These are phyloP conservation scores for Hypomecis atomaria DNA, from an alignment of 2,888 invertebrate genomes.

Conservation along the genomic window DNA sequence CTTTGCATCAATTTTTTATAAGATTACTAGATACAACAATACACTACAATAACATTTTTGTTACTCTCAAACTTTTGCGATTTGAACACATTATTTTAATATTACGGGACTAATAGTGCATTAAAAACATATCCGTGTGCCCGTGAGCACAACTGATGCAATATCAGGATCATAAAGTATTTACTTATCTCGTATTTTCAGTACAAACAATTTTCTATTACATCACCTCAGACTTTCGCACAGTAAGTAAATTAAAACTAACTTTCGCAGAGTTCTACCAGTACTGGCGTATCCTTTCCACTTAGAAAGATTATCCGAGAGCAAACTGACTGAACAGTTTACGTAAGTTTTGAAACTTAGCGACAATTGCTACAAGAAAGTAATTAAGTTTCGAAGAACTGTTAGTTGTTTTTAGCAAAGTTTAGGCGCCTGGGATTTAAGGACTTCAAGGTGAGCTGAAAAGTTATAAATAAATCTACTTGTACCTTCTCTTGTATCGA, in stretches of 20 bases:
- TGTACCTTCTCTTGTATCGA: not conserved
- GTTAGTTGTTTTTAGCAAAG: slow-evolving; percentile 1
- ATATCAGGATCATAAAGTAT: no score
- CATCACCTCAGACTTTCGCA: not conserved
- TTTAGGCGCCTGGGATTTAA: not conserved
- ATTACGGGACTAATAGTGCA: no score
- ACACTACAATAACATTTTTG: no score
- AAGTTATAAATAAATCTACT: not conserved
- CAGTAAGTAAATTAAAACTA: slow-evolving; percentile 10
- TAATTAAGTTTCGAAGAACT: slow-evolving; percentile 13
- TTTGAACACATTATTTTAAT: no score
- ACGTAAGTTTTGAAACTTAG: slow-evolving; percentile 16
- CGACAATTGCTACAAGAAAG: slow-evolving; percentile 9
- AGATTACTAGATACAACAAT: no score
- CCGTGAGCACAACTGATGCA: no score
- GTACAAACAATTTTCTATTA: not conserved
- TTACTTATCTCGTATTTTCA: no score
- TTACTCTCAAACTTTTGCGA: no score
- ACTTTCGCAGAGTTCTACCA: not conserved
- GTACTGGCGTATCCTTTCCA: slow-evolving; percentile 13
- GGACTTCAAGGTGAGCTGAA: not conserved
- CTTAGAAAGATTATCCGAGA: slow-evolving; percentile 18
- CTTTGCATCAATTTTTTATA: no score
- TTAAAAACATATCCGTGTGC: no score
- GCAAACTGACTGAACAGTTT: slow-evolving; percentile 16